Base-by-base conservation (phyloP, 2,113 vertebrate genomes). In the Acrocephalus kingi region DNA sequence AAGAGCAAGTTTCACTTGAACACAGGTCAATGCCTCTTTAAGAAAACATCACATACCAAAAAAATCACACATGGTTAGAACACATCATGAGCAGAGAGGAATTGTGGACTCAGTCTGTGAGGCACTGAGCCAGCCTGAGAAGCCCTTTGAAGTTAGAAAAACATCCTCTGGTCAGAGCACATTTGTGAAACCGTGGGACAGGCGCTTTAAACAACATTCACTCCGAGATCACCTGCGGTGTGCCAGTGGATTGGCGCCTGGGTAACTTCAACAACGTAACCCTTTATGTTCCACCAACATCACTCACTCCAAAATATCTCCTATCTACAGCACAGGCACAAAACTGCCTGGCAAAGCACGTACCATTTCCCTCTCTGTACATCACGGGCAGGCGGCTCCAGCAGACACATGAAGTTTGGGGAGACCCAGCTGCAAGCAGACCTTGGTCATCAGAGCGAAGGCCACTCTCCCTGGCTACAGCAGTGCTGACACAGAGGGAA, bases 161-260 rank as follows among this genome's bases (percentile, higher is more conserved):
- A 97, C 94, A 97, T 94, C 97, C 95, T 97, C 93, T 92, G 58
- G 88, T 93, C 89, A 85, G 86, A 96, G 89, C 77, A 94, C 93
- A 89, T 78, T 67, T 77, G 89, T 84, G 90, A 95, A 95, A 78
- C 93, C 45, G 86, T 41, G 94, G 95, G 91, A 97, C 96, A 97
- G 95, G 94, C 78, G 93, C 96, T 97, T 96, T 96, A 96, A 98
- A 97, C 94, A 98, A 98, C 97, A 96, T 95, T 96, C 92, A 72
- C 95, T 94, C 41, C 3, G 55, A 59, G 87, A 94, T 96, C 91
- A 94, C 93, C 96, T 97, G 94, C 21, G 77, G 97, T 83, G 94
- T 94, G 90, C 94, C 96, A 92, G 87, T 20, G 84, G 55, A 89
- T 67, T 33, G 90, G 96, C 95, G 84, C 85, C 92, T 81, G 69